Evolutionary conservation across 2,113 vertebrate species (phyloP), one percentile per base, ranked within the genome.

Genomic region (Bos javanicus): DNA sequence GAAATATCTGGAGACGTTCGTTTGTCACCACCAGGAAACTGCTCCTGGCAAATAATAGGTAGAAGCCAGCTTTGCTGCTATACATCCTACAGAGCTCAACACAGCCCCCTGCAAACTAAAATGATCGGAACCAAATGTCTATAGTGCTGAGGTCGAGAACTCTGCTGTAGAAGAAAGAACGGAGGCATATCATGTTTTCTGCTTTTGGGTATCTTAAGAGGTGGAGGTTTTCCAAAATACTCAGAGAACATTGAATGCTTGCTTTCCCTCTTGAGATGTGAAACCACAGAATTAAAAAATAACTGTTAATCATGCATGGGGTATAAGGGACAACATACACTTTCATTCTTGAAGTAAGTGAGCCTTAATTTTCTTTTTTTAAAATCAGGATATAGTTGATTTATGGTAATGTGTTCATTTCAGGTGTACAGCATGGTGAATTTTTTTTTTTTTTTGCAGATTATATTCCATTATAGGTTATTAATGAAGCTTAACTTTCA

Each of bases 21-120:
- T 8, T 25, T 60, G 57, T 81, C 30, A 85, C 25, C 36, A 2
- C 25, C 9, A 8, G 26, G 87, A 48, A 84, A 62, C 25, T 12
- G 36, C 50, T 56, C 1, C 21, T 4, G 6, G 16, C 7, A 23
- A 10, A 4, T 17, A 2, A 16, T 7, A 23, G 28, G 4, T 28
- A 78, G 76, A 85, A 60, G 43, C 33, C 56, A 71, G 7, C 28
- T 0, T 26, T 11, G 28, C 5, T 39, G 28, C 26, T 11, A 0
- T 50, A 2, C 4, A 5, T 10, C 39, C 23, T 17, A 39, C 0
- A 12, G 8, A 2, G 19, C 17, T 2, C 12, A 48, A 39, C 12
- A 33, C 7, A 7, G 39, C 11, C 23, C 12, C 59, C 19, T 62
- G 0, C 2, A 25, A 14, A 6, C 13, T 7, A 28, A 19, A 19